phyloP scores from a whole-genome alignment of 2,113 vertebrate species.

The Tichodroma muraria region DNA sequence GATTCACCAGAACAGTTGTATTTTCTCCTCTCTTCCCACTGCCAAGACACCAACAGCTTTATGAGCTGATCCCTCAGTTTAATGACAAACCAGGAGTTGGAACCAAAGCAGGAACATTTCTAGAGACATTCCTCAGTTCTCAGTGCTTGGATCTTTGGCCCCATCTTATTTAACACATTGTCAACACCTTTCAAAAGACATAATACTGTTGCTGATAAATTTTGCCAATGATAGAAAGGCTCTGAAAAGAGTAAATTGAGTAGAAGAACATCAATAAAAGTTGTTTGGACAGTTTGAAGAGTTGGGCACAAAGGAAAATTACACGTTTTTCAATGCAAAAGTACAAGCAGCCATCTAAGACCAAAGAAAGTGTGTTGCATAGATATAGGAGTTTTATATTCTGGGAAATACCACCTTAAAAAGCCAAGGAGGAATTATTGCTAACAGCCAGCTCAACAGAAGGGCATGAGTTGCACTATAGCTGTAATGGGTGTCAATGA shows the following conservation, averaged over 20 bases:
- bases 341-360: neutral
- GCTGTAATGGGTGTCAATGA: neutral
- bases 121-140: neutral
- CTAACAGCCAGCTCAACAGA: fast-evolving
- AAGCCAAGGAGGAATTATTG: neutral
- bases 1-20: neutral
- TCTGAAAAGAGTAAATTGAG: neutral
- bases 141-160: neutral
- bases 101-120: neutral
- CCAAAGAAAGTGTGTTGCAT: neutral
- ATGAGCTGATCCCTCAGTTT: neutral
- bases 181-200: constrained; percentile 5
- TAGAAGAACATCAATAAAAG: neutral
- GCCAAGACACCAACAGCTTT: neutral
- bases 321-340: neutral
- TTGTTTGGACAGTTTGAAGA: neutral
- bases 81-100: neutral
- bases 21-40: neutral
- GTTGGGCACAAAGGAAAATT: neutral
- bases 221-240: neutral
- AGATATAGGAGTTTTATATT: neutral
- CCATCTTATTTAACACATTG: neutral
- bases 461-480: neutral
- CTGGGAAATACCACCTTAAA: neutral
- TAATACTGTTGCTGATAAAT: neutral